Conservation (phyloP, 53 echinoderm and acorn worm species). For the Henricia sp. region DNA sequence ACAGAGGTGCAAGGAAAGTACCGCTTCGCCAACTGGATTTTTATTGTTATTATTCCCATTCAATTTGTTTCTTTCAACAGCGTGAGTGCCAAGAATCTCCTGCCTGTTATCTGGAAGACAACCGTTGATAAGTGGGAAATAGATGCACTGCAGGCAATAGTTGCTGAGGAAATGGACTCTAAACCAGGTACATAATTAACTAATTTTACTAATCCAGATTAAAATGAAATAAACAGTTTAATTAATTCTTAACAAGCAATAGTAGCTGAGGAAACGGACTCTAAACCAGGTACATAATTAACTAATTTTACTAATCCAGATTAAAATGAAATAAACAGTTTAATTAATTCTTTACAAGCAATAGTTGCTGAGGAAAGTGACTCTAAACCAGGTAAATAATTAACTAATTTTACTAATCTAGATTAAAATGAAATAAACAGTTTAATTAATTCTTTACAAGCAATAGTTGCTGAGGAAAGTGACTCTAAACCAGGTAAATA, state of each 20-base stretch:
- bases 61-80: constrained; percentile 43
- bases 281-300: constrained; percentile 55
- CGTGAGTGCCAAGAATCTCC: constrained; percentile 62
- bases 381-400: constrained; percentile 58
- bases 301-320: neutral
- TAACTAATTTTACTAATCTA: neutral
- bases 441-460: constrained; percentile 85
- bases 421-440: neutral
- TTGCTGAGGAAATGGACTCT: constrained; percentile 77
- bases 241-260: constrained; percentile 86
- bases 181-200: constrained; percentile 49
- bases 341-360: constrained; percentile 83
- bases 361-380: constrained; percentile 84
- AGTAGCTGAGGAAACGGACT: constrained; percentile 77
- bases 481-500: constrained; percentile 64
- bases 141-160: constrained; percentile 80
- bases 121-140: constrained; percentile 98
- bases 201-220: neutral
- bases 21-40: neutral
- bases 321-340: too few relatives aligned
- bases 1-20: neutral
- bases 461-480: constrained; percentile 84
- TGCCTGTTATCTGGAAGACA: constrained; percentile 89
- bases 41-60: neutral
- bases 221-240: too few relatives aligned